A percentile compares a stretch with the other conserved stretches of the same genome.
Conservation (phyloP, 2,797 vertebrate species). For the Anguilla marmorata region DNA sequence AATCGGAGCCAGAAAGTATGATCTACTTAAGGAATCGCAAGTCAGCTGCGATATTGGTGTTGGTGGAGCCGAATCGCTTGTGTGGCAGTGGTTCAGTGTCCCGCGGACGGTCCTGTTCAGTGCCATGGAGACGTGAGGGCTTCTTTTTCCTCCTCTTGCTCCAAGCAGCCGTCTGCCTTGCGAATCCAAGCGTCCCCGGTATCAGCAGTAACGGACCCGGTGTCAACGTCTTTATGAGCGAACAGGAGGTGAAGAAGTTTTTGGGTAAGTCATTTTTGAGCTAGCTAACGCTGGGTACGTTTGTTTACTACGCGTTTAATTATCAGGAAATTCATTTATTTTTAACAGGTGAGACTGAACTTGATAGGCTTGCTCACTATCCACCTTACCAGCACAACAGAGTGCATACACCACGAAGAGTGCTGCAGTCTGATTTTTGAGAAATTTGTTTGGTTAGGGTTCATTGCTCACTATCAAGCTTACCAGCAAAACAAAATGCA, state of each 20-base stretch:
- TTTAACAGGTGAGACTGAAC: not conserved
- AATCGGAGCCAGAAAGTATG: slow-evolving; percentile 40
- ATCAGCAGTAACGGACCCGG: slow-evolving; percentile 52
- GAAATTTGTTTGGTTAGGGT: no score
- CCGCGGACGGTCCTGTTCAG: slow-evolving; percentile 62
- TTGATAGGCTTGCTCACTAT: not conserved
- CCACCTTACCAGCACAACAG: not conserved
- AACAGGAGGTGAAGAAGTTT: slow-evolving; percentile 77
- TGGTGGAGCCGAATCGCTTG: slow-evolving; percentile 48
- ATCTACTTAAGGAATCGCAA: slow-evolving; percentile 32
- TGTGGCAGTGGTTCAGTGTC: slow-evolving; percentile 60
- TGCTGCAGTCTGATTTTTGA: not conserved
- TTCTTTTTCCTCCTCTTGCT: slow-evolving; percentile 71
- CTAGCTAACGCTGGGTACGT: not conserved
- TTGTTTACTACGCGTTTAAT: not conserved
- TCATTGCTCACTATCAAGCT: not conserved
- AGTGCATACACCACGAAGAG: not conserved
- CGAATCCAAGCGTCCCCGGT: slow-evolving; percentile 58
- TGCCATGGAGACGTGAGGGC: slow-evolving; percentile 64
- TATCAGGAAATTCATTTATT: not conserved
- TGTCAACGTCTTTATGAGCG: slow-evolving; percentile 78
- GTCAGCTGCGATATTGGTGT: slow-evolving; percentile 62
- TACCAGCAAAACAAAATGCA: no score
- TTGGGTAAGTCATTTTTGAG: slow-evolving; percentile 64
- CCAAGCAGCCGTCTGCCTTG: slow-evolving; percentile 64